Evolutionary conservation across 2,797 vertebrate species (phyloP), one percentile per base, ranked within the genome.

Genomic region (Echiichthys vipera): DNA sequence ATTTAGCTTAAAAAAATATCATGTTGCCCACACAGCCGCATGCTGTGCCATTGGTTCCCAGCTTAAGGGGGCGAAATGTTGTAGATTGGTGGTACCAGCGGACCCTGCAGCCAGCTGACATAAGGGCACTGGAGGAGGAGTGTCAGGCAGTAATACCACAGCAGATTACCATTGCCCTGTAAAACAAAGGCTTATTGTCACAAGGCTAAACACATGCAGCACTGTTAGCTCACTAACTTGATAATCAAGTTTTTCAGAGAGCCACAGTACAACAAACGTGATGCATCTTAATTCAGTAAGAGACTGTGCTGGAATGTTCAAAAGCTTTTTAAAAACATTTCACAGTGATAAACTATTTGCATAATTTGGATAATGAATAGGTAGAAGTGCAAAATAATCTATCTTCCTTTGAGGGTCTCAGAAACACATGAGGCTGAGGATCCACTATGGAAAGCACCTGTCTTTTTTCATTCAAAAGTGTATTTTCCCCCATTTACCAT

Each of bases 401-500:
- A 75, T 90, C 85, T 91, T 92, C 79, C 91, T 92, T 64, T 85
- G 74, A 74, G 68, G 91, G 81, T 89, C 81, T 74, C 59, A 66
- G 72, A 89, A 89, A 71, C 68, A 88, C 65, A 65, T 17, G 30
- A 22, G 64, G 57, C 61, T 75, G 84, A 79, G 87, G 88, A 90
- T 87, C 90, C 77, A 87, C 84, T 88, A 84, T 83, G 78, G 80
- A 92, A 83, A 78, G 64, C 78, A 71, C 73, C 84, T 92, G 91
- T 93, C 90, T 77, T 78, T 81, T 89, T 79, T 87, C 86, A 93
- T 94, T 93, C 91, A 79, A 90, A 89, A 69, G 86, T 37, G 17
- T 47, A 84, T 94, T 94, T 89, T 91, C 83, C 84, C 64, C 84
- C 58, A 61, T 89, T 87, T 90, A 88, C 90, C 91, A 81, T 72